These are phyloP conservation scores for Acrocephalus scirpaceus DNA, from an alignment of 2,797 vertebrate species.

Conservation along the genomic window DNA sequence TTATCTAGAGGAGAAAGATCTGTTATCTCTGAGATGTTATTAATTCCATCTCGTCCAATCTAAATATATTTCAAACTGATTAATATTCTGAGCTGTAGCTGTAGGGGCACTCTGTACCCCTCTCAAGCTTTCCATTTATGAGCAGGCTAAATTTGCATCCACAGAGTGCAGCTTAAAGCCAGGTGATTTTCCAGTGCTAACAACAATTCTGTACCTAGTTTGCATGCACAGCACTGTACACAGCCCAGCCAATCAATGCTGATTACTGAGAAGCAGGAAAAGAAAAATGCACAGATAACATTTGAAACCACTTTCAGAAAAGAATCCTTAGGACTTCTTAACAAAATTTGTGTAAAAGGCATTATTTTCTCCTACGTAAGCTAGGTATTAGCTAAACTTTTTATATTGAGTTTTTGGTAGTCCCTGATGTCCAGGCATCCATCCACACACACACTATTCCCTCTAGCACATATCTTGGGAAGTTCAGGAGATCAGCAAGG, in stretches of 20 bases:
- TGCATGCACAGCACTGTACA: background rate
- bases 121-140: slow-evolving; percentile 32
- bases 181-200: slow-evolving; percentile 44
- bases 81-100: slow-evolving; percentile 49
- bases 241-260: background rate
- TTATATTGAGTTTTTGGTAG: background rate
- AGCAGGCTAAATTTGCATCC: slow-evolving; percentile 48
- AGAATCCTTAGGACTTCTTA: background rate
- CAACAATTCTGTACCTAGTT: background rate
- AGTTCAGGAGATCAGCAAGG: background rate
- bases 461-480: background rate
- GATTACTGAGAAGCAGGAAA: background rate
- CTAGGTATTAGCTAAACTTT: background rate
- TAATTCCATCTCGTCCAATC: slow-evolving; percentile 24
- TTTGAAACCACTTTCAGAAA: background rate
- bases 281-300: background rate
- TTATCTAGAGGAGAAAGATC: slow-evolving; percentile 41
- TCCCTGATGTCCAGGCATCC: background rate
- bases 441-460: background rate
- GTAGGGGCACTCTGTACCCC: slow-evolving; percentile 20
- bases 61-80: slow-evolving; percentile 49
- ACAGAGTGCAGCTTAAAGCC: background rate
- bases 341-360: background rate
- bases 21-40: slow-evolving; percentile 6
- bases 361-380: background rate